Evolutionary conservation across 2,888 invertebrate genomes (phyloP).

Genomic region (Plebejus anna): DNA sequence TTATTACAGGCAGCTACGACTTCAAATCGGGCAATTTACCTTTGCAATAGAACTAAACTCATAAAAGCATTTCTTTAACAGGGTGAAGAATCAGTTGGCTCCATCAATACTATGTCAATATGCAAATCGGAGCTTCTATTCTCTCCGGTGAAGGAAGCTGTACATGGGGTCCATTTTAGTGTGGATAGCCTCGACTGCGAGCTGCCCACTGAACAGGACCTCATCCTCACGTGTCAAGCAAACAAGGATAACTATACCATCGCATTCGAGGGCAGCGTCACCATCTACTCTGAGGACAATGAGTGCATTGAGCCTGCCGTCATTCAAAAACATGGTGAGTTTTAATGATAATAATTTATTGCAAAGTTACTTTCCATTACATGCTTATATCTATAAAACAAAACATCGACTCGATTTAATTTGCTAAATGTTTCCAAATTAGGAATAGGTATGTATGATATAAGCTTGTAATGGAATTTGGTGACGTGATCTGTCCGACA

Average conservation of each 20-base stretch:
- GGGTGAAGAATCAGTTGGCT: constrained; percentile 88
- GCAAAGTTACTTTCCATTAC: not conserved
- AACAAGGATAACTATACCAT: constrained; percentile 97
- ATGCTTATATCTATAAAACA: not conserved
- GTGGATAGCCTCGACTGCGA: constrained; percentile 95
- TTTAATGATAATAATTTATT: not conserved
- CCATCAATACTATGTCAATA: constrained; percentile 90
- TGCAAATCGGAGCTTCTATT: constrained; percentile 95
- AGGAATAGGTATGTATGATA: not conserved
- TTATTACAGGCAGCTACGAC: not conserved
- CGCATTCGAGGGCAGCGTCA: constrained; percentile 93
- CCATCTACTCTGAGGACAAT: constrained; percentile 91
- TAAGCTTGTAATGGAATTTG: constrained; percentile 29
- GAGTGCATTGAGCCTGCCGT: constrained; percentile 81
- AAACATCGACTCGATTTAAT: not conserved
- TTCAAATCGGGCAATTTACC: not conserved
- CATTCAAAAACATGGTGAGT: constrained; percentile 75
- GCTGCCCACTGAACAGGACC: constrained; percentile 88
- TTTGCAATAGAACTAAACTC: not conserved
- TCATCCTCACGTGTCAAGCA: constrained; percentile 93
- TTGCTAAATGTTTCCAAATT: not conserved
- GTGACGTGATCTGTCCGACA: constrained; percentile 36
- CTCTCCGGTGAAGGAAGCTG: constrained; percentile 92
- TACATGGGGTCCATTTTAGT: constrained; percentile 88
- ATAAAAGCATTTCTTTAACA: constrained; percentile 45